Percentiles rank a stretch among this genome's conserved stretches.
Evolutionary conservation across 2,888 invertebrate species (phyloP).

Genomic region (Microctonus aethiopoides): DNA sequence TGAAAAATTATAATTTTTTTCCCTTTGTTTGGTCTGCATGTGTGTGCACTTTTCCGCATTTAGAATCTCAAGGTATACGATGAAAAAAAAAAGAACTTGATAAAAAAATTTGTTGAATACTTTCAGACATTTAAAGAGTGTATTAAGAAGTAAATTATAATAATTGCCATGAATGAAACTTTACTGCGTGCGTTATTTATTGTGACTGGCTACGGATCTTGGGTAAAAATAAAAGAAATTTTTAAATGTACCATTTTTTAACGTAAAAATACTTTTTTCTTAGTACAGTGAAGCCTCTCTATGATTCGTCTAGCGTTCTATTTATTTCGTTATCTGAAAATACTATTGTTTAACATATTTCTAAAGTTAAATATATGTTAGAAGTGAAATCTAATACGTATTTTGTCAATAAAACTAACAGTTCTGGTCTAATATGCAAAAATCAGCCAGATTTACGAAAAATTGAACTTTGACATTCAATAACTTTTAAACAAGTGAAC

Average conservation of each 20-base stretch:
- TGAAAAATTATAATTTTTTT: too few species aligned
- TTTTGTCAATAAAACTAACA: too few species aligned
- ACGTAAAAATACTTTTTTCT: constrained; percentile 50
- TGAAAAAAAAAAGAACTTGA: neutral
- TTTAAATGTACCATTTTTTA: constrained; percentile 46
- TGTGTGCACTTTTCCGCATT: neutral
- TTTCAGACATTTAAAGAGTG: neutral
- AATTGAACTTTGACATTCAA: too few species aligned
- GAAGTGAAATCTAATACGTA: too few species aligned
- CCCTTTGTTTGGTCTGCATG: neutral
- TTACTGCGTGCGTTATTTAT: neutral
- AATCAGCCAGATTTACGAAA: too few species aligned
- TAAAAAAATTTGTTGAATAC: neutral
- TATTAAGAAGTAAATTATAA: neutral
- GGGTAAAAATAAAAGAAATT: neutral
- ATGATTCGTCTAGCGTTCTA: too few species aligned
- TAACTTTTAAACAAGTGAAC: too few species aligned
- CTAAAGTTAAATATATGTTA: too few species aligned
- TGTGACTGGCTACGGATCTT: neutral
- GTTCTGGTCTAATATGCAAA: too few species aligned
- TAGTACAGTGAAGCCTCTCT: too few species aligned
- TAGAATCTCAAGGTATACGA: neutral
- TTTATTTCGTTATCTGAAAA: too few species aligned
- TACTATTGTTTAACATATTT: too few species aligned
- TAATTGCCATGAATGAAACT: neutral